Percentiles rank a stretch among this genome's conserved stretches.
These are phyloP conservation scores for Ranitomeya imitator DNA, from an alignment of 2,113 vertebrate species.

Conservation along the genomic window DNA sequence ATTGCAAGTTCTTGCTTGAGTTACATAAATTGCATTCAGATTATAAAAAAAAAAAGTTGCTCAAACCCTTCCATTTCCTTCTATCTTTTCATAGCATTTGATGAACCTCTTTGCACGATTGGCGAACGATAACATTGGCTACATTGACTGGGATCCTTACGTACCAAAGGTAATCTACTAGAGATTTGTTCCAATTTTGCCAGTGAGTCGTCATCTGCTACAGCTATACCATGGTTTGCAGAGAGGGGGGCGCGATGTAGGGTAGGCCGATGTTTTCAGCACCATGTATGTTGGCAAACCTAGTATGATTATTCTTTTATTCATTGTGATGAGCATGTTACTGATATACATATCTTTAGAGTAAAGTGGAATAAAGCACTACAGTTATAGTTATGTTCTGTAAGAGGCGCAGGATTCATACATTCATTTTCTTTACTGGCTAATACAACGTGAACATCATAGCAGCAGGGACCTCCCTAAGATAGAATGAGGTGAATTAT, in stretches of 20 bases:
- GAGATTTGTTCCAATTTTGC: neutral
- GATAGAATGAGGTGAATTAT: too few relatives aligned
- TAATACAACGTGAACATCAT: too few relatives aligned
- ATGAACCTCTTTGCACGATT: conserved; percentile 96
- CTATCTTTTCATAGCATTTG: conserved; percentile 77
- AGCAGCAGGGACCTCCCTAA: too few relatives aligned
- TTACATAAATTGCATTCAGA: neutral
- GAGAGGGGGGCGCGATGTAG: neutral
- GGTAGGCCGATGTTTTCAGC: neutral
- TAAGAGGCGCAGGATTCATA: too few relatives aligned
- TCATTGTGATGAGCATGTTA: too few relatives aligned
- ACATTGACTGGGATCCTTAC: conserved; percentile 96
- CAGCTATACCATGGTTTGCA: neutral
- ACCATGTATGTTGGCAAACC: too few relatives aligned
- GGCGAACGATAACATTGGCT: conserved; percentile 96
- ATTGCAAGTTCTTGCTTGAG: too few relatives aligned
- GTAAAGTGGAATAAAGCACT: too few relatives aligned
- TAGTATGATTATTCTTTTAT: too few relatives aligned
- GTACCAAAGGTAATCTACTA: conserved; percentile 87
- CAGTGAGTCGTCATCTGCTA: neutral
- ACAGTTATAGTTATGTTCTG: too few relatives aligned
- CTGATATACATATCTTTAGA: too few relatives aligned
- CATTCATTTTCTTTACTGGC: too few relatives aligned
- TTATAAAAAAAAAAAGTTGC: neutral
- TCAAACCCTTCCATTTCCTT: neutral